These are phyloP conservation scores for Cariama cristata DNA, from an alignment of 2,113 vertebrate genomes.

Conservation along the genomic window DNA sequence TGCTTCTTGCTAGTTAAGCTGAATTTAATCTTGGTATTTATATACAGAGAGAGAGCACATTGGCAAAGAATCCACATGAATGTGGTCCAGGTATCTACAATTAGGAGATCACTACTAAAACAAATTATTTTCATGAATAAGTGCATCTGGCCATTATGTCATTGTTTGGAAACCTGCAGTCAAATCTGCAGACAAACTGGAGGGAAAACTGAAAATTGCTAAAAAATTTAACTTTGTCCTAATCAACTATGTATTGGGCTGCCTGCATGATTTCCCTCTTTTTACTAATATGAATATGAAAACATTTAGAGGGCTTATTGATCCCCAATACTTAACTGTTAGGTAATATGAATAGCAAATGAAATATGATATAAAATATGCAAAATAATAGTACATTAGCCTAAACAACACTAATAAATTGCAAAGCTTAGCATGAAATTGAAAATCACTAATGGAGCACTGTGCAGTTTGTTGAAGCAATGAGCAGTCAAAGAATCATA, in stretches of 20 bases:
- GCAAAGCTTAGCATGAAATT: slow-evolving; percentile 82
- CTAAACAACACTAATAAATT: slow-evolving; percentile 83
- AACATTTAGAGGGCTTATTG: slow-evolving; percentile 63
- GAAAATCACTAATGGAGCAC: slow-evolving; percentile 80
- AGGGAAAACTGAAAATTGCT: background rate
- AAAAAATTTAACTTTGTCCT: background rate
- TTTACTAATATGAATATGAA: slow-evolving; percentile 24
- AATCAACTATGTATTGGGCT: background rate
- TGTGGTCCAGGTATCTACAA: background rate
- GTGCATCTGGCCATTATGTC: background rate
- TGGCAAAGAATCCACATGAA: slow-evolving; percentile 9
- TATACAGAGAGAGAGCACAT: background rate
- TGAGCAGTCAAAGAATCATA: slow-evolving; percentile 73
- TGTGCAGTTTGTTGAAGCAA: slow-evolving; percentile 67
- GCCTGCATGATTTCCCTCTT: background rate
- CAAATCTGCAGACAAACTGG: background rate
- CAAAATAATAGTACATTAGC: slow-evolving; percentile 82
- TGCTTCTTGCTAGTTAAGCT: slow-evolving; percentile 12
- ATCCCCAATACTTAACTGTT: slow-evolving; percentile 70
- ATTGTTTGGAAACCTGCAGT: background rate
- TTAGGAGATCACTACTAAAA: slow-evolving; percentile 27
- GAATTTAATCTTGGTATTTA: slow-evolving; percentile 39
- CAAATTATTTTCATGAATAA: slow-evolving; percentile 32
- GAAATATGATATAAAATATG: slow-evolving; percentile 78
- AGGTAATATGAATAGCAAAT: slow-evolving; percentile 67